Conservation (phyloP, 2,113 vertebrate genomes). For the Oxyura jamaicensis region DNA sequence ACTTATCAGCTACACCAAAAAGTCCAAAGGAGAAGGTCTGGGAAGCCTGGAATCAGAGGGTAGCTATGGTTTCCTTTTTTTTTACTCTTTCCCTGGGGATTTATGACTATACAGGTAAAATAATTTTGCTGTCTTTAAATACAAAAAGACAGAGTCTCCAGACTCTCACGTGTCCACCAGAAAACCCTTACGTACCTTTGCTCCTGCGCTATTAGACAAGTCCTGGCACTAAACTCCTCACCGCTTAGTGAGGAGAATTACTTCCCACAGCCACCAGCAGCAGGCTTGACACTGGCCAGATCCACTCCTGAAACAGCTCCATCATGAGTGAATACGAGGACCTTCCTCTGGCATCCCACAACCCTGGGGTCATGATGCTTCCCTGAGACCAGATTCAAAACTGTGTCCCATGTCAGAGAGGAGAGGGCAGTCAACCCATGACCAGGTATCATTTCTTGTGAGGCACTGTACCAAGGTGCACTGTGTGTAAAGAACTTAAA, state of each 20-base stretch:
- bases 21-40: not conserved
- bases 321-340: not conserved
- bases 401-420: not conserved
- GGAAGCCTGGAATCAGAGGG: not conserved
- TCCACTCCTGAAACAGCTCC: not conserved
- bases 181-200: not conserved
- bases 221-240: not conserved
- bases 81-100: not conserved
- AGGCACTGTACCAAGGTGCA: accelerated
- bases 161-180: accelerated
- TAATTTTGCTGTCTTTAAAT: not conserved
- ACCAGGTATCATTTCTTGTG: not conserved
- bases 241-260: not conserved
- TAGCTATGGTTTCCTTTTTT: not conserved
- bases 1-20: not conserved
- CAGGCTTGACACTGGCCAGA: not conserved
- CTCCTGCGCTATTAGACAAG: not conserved
- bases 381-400: not conserved
- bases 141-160: not conserved
- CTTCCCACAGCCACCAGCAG: not conserved
- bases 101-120: not conserved
- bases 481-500: not conserved
- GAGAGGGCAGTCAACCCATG: accelerated
- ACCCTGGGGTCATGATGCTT: accelerated
- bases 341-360: not conserved